These are phyloP conservation scores for Drosophila paramelanica DNA, from an alignment of 2,888 invertebrate genomes.

Conservation along the genomic window DNA sequence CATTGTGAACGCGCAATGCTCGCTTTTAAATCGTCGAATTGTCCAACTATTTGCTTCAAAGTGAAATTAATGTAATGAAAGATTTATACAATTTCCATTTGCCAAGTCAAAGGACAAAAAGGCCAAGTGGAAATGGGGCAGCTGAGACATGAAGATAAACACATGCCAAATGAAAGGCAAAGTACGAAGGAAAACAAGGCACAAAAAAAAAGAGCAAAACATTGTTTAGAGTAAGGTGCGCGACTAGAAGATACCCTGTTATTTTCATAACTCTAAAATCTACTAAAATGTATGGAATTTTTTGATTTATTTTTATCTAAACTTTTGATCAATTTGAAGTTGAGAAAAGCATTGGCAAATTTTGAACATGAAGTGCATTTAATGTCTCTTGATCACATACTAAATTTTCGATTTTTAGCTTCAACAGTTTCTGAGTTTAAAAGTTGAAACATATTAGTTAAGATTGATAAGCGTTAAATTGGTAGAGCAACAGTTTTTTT, in stretches of 20 bases:
- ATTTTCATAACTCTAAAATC: neutral
- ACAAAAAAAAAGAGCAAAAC: slow-evolving; percentile 18
- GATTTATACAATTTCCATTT: slow-evolving; percentile 62
- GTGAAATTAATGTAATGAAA: slow-evolving; percentile 69
- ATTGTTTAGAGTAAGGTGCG: neutral
- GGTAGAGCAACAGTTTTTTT: neutral
- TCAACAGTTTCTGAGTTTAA: neutral
- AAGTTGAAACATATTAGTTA: neutral
- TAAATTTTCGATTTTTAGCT: neutral
- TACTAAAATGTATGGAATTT: no score
- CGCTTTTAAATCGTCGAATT: slow-evolving; percentile 17
- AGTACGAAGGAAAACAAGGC: slow-evolving; percentile 16
- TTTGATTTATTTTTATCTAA: no score
- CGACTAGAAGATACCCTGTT: slow-evolving; percentile 4
- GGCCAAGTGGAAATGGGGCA: slow-evolving; percentile 40
- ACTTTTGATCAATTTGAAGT: no score
- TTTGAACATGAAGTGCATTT: neutral
- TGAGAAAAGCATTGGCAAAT: neutral
- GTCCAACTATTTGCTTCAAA: slow-evolving; percentile 59
- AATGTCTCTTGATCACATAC: neutral
- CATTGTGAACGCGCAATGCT: slow-evolving; percentile 4
- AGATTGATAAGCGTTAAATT: neutral
- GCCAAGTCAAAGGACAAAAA: slow-evolving; percentile 35
- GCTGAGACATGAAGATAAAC: slow-evolving; percentile 63
- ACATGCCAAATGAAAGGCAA: slow-evolving; percentile 43